Evolutionary conservation across 2,797 vertebrate genomes (phyloP), one percentile per base, ranked within the genome.

Genomic region (Syncerus caffer): DNA sequence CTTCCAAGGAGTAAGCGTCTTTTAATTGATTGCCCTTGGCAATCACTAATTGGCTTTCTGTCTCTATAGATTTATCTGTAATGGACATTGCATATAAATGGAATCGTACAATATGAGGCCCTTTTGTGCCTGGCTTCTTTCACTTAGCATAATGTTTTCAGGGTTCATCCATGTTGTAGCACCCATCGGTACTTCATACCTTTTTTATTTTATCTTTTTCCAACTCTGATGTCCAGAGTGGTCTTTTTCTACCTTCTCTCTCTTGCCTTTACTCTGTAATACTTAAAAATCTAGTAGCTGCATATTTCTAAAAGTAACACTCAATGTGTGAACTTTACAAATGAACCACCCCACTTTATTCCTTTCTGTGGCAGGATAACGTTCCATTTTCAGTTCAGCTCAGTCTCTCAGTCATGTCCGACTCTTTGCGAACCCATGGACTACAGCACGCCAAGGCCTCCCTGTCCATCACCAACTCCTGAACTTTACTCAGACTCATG

Each of bases 201-300:
- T 27, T 74, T 71, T 23, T 71, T 23, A 71, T 23, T 71, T 71
- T 42, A 42, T 19, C 7, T 78, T 67, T 55, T 31, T 58, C 62
- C 88, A 91, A 12, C 29, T 87, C 45, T 58, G 25, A 42, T 50
- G 74, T 95, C 51, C 67, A 82, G 11, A 74, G 29, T 23, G 76
- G 55, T 50, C 29, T 80, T 27, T 62, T 2, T 87, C 58, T 62
- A 23, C 34, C 7, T 38, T 19, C 76, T 47, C 25, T 83, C 42
- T 62, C 89, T 42, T 21, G 12, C 62, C n/a, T 93, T 84, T 78
- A 45, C 76, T 97, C 93, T 85, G 83, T 83, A 98, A 98, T 62
- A 95, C 50, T 97, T 83, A 97, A 98, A 98, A 97, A 98, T 58
- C 93, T 96, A 97, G 94, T 84, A 0, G 53, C 71, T 96, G 96